Percentiles rank a stretch among this genome's conserved stretches.
Evolutionary conservation across 2,888 invertebrate species (phyloP).

Genomic region (Poecilus cupreus): DNA sequence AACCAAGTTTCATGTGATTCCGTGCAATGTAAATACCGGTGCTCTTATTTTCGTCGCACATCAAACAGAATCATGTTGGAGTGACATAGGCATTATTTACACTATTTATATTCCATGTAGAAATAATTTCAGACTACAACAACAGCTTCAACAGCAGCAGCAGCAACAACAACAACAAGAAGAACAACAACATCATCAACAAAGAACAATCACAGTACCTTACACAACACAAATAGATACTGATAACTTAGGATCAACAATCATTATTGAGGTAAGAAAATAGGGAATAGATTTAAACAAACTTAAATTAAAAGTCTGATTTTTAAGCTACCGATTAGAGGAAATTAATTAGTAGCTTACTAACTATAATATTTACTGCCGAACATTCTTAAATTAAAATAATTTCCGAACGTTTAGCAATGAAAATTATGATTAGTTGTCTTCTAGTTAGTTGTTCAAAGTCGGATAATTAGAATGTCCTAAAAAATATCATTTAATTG

Average conservation of each 20-base stretch:
- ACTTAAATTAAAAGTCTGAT: too few species aligned
- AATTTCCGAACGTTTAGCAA: too few species aligned
- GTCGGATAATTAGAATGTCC: background rate
- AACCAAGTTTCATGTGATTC: too few species aligned
- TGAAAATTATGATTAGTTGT: too few species aligned
- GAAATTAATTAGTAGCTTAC: too few species aligned
- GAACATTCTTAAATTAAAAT: too few species aligned
- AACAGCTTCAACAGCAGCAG: conserved; percentile 31
- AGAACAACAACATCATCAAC: conserved; percentile 67
- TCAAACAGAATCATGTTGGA: too few species aligned
- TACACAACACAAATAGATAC: conserved; percentile 63
- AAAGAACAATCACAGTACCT: conserved; percentile 68
- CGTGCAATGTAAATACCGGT: too few species aligned
- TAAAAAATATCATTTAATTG: background rate
- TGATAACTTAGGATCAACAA: conserved; percentile 69
- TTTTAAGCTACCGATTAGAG: too few species aligned
- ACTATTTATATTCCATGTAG: background rate
- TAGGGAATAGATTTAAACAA: background rate
- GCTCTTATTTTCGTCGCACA: too few species aligned
- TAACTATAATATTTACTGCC: too few species aligned
- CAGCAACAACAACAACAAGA: conserved; percentile 65
- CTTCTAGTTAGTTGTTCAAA: background rate
- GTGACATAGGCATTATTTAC: background rate
- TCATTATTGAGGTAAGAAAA: conserved; percentile 70
- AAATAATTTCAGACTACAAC: conserved; percentile 42